Evolutionary conservation across 1,140 invertebrate genomes (phyloP).

Genomic region (Anthonomus grandis): DNA sequence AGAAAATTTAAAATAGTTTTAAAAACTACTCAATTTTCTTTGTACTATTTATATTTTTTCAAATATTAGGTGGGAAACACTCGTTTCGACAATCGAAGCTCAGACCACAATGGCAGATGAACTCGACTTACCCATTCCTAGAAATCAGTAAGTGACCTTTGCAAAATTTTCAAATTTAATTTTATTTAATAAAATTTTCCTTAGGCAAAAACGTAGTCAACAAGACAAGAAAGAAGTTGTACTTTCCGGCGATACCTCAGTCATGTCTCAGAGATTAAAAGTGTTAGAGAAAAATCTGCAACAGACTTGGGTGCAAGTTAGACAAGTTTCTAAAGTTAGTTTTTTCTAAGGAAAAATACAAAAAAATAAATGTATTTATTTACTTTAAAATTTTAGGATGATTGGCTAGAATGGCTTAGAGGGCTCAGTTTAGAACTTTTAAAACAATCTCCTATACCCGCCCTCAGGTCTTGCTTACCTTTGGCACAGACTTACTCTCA

Average conservation of each 20-base stretch:
- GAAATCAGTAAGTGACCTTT: slow-evolving; percentile 29
- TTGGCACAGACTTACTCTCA: slow-evolving; percentile 93
- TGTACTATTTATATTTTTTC: too few relatives aligned
- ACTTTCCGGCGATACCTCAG: slow-evolving; percentile 61
- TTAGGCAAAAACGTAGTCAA: slow-evolving; percentile 30
- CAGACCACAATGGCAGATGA: slow-evolving; percentile 64
- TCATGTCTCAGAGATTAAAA: slow-evolving; percentile 71
- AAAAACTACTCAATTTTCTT: too few relatives aligned
- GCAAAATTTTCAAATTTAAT: background rate
- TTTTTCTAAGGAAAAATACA: background rate
- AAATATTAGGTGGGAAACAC: slow-evolving; percentile 64
- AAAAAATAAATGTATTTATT: background rate
- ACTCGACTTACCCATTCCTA: slow-evolving; percentile 59
- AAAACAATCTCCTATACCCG: slow-evolving; percentile 93
- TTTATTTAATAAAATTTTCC: background rate
- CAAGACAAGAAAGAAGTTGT: slow-evolving; percentile 58
- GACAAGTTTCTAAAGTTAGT: slow-evolving; percentile 75
- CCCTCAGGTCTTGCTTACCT: slow-evolving; percentile 85
- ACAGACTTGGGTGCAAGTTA: slow-evolving; percentile 84
- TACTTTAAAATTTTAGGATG: slow-evolving; percentile 58
- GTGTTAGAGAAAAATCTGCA: slow-evolving; percentile 82
- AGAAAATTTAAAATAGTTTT: too few relatives aligned
- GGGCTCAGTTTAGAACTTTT: slow-evolving; percentile 88
- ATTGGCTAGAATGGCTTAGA: slow-evolving; percentile 97
- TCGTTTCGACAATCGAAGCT: slow-evolving; percentile 63